phyloP scores from a whole-genome alignment of 2,113 vertebrate genomes.

The Chaetodon auriga region DNA sequence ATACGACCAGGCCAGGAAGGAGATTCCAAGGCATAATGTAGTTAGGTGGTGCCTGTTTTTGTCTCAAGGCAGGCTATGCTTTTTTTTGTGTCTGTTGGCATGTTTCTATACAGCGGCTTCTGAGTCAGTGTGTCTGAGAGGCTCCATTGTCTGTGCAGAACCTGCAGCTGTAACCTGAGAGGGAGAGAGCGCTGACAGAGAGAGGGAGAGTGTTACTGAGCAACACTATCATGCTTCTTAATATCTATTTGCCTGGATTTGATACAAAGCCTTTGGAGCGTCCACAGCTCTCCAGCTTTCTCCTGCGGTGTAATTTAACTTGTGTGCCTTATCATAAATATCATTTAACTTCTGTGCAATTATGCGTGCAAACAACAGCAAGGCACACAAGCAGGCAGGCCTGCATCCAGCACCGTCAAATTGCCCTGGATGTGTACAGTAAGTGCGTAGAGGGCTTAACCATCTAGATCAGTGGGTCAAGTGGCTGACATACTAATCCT shows the following conservation, averaged over 20 bases:
- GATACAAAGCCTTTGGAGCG: constrained; percentile 14
- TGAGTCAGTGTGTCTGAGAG: constrained; percentile 60
- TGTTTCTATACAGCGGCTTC: constrained; percentile 50
- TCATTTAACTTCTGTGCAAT: background rate
- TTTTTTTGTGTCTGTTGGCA: constrained; percentile 40
- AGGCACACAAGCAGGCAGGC: background rate
- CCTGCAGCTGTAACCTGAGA: constrained; percentile 70
- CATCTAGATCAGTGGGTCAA: constrained; percentile 80
- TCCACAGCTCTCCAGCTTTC: background rate
- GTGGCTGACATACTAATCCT: constrained; percentile 72
- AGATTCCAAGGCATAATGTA: constrained; percentile 68
- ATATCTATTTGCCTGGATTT: constrained; percentile 31
- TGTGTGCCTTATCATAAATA: background rate
- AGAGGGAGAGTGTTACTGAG: constrained; percentile 28
- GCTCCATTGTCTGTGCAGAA: constrained; percentile 65
- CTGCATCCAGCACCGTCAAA: constrained; percentile 26
- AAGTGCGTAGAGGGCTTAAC: constrained; percentile 52
- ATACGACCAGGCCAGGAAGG: constrained; percentile 53
- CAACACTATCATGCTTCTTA: constrained; percentile 25
- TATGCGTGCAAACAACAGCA: constrained; percentile 34
- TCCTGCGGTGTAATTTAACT: background rate
- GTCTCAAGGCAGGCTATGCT: constrained; percentile 30
- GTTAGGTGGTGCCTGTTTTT: constrained; percentile 59
- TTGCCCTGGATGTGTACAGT: constrained; percentile 56
- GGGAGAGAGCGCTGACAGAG: constrained; percentile 34